Evolutionary conservation across 2,888 invertebrate genomes (phyloP), one percentile per base, ranked within the genome.

Genomic region (Eucriotettix oculatus): DNA sequence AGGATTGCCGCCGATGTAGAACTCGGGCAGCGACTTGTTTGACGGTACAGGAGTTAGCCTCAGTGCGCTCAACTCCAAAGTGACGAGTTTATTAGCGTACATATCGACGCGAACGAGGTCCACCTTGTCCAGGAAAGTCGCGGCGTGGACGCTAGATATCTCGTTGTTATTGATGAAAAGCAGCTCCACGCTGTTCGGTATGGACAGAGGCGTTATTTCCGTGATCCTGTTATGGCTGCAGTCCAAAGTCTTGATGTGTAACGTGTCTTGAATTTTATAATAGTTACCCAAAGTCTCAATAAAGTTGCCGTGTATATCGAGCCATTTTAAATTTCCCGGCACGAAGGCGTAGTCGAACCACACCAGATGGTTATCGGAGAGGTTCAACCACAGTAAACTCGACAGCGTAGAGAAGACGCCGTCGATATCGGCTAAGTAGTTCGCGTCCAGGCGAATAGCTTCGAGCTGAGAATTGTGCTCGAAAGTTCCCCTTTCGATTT

Each of bases 261-360:
- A 69, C 62, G 81, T 63, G 54, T 67, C 84, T 75, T 89, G 87
- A 65, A 89, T 79, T 73, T 88, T 87, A 72, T 90, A 91, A 72
- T 92, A 92, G 75, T 94, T 93, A 58, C 86, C 90, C 66, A 93
- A 77, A 62, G 86, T 85, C 74, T 89, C 87, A 68, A 94, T 90
- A 69, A 87, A 90, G 74, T 93, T 93, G 58, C 90, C 86, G 72
- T 92, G 92, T 70, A 93, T 85, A 71, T 93, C 92, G 71, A 94
- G 77, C 90, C 90, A 91, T 75, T 90, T 89, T 61, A 94, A 76
- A 74, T 89, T 90, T 66, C 85, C 86, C 41, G 93, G 93, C 69
- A 93, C 86, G 73, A 93, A 90, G 59, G 92, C 91, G 72, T 90
- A 93, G 74, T 93, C 93, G 74, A 94, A 93, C 90, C 90, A 90